Evolutionary conservation across 53 echinoderm and acorn worm species (phyloP), one percentile per base, ranked within the genome.

Genomic region (Luidia sarsii): DNA sequence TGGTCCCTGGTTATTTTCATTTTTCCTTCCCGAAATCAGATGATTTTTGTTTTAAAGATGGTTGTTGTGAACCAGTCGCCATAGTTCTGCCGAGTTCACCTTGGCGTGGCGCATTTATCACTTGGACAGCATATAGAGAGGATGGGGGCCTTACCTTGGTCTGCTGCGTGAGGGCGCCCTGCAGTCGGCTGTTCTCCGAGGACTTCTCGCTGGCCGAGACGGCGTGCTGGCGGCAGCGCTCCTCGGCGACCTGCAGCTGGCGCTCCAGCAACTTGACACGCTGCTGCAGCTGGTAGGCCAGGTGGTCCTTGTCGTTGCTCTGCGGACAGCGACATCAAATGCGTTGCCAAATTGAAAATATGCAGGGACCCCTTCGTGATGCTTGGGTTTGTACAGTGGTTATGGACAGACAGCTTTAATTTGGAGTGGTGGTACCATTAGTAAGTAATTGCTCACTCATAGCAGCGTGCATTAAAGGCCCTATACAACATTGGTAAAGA

Each of bases 101-200:
- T n/a, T n/a, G n/a, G n/a, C n/a, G n/a, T n/a, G n/a, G n/a, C n/a
- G n/a, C n/a, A n/a, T n/a, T 65, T 9, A 34, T 14, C 30, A 64
- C n/a, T 64, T 64, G n/a, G n/a, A 33, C 25, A 64, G 5, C 23
- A 32, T 7, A 18, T 27, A 13, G 30, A 32, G n/a, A n/a, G n/a
- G n/a, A n/a, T n/a, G n/a, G n/a, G n/a, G n/a, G 15, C 5, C 37
- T 54, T 68, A 84, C 80, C 43, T 95, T 95, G 63, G 95, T 95
- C 70, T 95, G 95, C 48, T 95, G 95, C 6, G 95, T 92, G 46
- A 95, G 87, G 55, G 95, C 95, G 21, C 70, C 84, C 77, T 95
- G 92, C 56, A 95, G 67, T 36, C 87, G 89, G 64, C 63, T 68
- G 38, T 84, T 95, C 67, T 95, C 95, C 36, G 92, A 68, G 15